Conservation (phyloP, 2,113 vertebrate genomes). For the Progne subis region DNA sequence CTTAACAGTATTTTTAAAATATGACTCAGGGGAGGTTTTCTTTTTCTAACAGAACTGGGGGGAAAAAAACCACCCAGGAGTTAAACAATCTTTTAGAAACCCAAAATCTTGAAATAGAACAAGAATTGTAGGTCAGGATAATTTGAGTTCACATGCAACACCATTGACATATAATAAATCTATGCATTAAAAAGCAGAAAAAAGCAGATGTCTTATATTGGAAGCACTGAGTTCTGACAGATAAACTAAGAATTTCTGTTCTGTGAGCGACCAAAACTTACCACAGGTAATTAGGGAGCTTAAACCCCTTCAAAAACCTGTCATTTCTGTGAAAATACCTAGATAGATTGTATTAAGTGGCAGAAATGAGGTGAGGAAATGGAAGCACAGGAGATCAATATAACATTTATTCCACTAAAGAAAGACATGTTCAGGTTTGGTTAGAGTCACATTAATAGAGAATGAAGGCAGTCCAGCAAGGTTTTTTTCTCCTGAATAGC, state of each 20-base stretch:
- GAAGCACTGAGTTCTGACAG: not conserved
- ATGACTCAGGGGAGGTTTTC: slow-evolving; percentile 41
- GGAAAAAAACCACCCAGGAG: not conserved
- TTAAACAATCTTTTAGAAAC: slow-evolving; percentile 29
- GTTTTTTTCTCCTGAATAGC: not conserved
- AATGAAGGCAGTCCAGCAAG: not conserved
- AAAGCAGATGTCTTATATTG: not conserved
- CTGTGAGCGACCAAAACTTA: not conserved
- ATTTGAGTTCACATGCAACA: slow-evolving; percentile 24
- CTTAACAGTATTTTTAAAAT: slow-evolving; percentile 33
- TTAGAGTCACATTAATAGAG: not conserved
- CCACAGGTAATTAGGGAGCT: not conserved
- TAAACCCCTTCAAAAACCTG: not conserved
- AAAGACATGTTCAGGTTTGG: not conserved
- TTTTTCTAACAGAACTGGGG: slow-evolving; percentile 25
- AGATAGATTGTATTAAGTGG: not conserved
- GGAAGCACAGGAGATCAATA: not conserved
- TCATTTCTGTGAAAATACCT: not conserved
- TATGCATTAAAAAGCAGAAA: not conserved
- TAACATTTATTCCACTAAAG: not conserved
- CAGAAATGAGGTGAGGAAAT: slow-evolving; percentile 9
- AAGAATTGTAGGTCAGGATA: slow-evolving; percentile 53
- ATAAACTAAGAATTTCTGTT: not conserved
- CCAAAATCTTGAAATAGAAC: slow-evolving; percentile 48
- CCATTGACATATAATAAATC: slow-evolving; percentile 7